Evolutionary conservation across 2,888 invertebrate species (phyloP), one percentile per base, ranked within the genome.

Genomic region (Altica lythri): DNA sequence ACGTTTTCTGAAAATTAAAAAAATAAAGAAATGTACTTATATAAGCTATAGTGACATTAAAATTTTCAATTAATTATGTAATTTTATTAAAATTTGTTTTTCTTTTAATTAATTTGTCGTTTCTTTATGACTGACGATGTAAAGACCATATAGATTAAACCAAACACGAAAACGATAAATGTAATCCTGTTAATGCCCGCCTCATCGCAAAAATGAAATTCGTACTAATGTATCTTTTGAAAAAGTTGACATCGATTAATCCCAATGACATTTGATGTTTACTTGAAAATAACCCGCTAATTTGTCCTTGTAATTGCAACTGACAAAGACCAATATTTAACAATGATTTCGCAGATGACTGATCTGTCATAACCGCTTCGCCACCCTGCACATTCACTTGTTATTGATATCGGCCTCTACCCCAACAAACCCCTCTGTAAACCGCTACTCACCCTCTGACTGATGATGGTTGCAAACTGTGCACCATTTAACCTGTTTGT

Each of bases 361-460:
- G 67, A 64, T 64, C 68, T 67, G 69, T 68, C 69, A 68, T 67
- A 68, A 68, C 62, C 64, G 67, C 62, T 67, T 65, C 66, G 62
- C 65, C 68, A 62, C 67, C 70, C 68, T 62, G 63, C 62, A 65
- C 53, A 55, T 66, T 65, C 66, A 64, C 63, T 67, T 64, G 68
- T 70, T 70, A 69, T 69, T 70, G 70, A 69, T 70, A 70, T 62
- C 53, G 56, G 56, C 62, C 55, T 40, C 40, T 45, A 55, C 61
- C 59, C 57, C 59, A 38, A 59, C 56, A 56, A 42, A 54, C 59
- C 45, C 59, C 66, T 60, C 19, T 42, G 13, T n/a, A 25, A 30
- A 30, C 12, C 12, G 30, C 4, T 13, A 30, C 30, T 30, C 12
- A 12, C 30, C 30, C 30, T 30, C 30, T 40, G 12, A 40, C 4